Base-by-base conservation (phyloP, 2,113 vertebrate species). In the Stegostoma tigrinum region DNA sequence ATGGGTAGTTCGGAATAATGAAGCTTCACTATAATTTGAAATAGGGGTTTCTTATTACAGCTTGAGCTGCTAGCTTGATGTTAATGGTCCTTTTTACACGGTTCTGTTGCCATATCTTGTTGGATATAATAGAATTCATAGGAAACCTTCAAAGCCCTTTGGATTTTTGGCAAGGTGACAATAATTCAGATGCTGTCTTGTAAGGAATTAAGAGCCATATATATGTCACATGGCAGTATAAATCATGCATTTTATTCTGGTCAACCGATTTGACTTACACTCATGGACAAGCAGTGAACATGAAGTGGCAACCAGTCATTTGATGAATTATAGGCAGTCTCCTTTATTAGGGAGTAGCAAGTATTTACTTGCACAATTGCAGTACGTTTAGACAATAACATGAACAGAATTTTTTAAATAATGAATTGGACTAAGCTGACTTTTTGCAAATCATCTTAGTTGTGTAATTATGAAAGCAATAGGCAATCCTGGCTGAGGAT, bases 211-310 rank as follows among this genome's bases (percentile, higher is more conserved):
- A 72, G 93, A 70, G 72, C 93, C 38, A 95, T 72, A 45, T 70
- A 48, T 68, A 72, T 72, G 93, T 70, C 67, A 72, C 64, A 70
- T 14, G 45, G 48, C 24, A 27, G 67, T 95, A 45, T 45, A 95
- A 95, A 95, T 95, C 93, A 42, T 72, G 38, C 67, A 93, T 95
- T 95, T 70, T 95, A 70, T 52, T 95, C 67, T 95, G 67, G 66
- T 45, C 93, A 95, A 68, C 66, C 30, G 42, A 95, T 48, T 17
- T 66, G 24, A 72, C 67, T 94, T 94, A 95, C 64, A 72, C 42
- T 95, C 91, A 95, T 45, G 42, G 93, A 68, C 66, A 72, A 95
- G 67, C 23, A 42, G 34, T 42, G 64, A 48, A 68, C 19, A 95
- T 45, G 93, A 70, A 95, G 67, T 70, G 67, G 38, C 93, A 95